phyloP scores from a whole-genome alignment of 2,113 vertebrate species.

The Neolamprologus fasciatus region DNA sequence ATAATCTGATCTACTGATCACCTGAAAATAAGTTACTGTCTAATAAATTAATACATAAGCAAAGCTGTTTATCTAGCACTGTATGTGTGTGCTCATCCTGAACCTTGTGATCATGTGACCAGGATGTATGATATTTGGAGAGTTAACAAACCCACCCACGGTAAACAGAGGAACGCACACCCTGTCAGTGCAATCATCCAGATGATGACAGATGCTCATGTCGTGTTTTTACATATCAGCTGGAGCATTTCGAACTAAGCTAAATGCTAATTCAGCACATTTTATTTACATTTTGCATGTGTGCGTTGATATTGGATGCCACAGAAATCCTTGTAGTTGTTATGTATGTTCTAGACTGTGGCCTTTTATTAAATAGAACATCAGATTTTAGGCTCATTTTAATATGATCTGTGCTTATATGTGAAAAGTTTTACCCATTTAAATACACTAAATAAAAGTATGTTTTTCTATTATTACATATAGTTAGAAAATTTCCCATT shows the following conservation, averaged over 20 bases:
- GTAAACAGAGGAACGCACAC: slow-evolving; percentile 55
- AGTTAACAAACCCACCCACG: slow-evolving; percentile 59
- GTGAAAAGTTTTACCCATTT: fast-evolving
- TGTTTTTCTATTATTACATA: background rate
- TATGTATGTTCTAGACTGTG: background rate
- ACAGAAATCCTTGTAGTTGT: background rate
- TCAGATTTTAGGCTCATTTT: background rate
- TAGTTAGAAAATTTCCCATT: background rate
- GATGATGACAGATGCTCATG: background rate
- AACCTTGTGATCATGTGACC: slow-evolving; percentile 26
- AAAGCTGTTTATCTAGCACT: background rate
- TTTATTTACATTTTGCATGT: background rate
- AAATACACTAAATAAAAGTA: background rate
- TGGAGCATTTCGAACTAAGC: background rate
- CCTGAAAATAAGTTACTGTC: background rate
- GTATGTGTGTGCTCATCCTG: background rate
- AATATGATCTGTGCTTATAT: background rate
- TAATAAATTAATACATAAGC: background rate
- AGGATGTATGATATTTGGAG: slow-evolving; percentile 63
- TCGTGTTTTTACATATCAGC: background rate
- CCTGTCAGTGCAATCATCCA: background rate
- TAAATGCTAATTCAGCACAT: background rate
- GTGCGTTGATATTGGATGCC: background rate
- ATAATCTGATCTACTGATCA: background rate
- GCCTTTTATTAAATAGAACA: background rate